Conservation (phyloP, 2,888 invertebrate genomes). For the Myathropa florea region DNA sequence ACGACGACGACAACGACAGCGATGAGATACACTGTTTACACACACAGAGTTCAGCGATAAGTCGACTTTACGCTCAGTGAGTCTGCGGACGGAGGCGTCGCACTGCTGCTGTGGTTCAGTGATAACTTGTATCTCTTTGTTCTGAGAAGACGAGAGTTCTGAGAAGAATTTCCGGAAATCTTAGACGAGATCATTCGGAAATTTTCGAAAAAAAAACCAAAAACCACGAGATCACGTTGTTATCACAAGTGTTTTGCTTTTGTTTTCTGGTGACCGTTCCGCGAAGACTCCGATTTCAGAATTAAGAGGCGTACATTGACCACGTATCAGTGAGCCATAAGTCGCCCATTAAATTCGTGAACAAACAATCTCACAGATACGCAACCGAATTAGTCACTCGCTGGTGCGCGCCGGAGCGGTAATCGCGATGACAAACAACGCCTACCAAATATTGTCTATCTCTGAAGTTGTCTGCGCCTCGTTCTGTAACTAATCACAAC, state of each 20-base stretch:
- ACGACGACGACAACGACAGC: background rate
- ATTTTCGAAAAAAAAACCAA: background rate
- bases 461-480: background rate
- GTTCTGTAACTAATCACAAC: conserved; percentile 14
- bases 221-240: background rate
- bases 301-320: conserved; percentile 61
- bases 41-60: background rate
- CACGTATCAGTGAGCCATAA: conserved; percentile 33
- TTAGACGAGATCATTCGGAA: background rate
- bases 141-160: conserved; percentile 24
- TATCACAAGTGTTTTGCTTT: conserved; percentile 1
- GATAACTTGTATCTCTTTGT: conserved; percentile 43
- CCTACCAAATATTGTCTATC: conserved; percentile 10
- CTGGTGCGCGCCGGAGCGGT: background rate
- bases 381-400: conserved; percentile 19
- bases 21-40: background rate
- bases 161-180: conserved; percentile 26
- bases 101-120: background rate
- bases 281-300: background rate
- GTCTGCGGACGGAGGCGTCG: conserved; percentile 29
- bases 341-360: background rate
- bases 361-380: background rate
- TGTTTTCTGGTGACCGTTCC: conserved; percentile 2
- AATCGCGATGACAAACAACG: conserved; percentile 7
- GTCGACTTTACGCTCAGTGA: conserved; percentile 26